These are phyloP conservation scores for Lypha dubia DNA, from an alignment of 2,888 invertebrate species.

Conservation along the genomic window DNA sequence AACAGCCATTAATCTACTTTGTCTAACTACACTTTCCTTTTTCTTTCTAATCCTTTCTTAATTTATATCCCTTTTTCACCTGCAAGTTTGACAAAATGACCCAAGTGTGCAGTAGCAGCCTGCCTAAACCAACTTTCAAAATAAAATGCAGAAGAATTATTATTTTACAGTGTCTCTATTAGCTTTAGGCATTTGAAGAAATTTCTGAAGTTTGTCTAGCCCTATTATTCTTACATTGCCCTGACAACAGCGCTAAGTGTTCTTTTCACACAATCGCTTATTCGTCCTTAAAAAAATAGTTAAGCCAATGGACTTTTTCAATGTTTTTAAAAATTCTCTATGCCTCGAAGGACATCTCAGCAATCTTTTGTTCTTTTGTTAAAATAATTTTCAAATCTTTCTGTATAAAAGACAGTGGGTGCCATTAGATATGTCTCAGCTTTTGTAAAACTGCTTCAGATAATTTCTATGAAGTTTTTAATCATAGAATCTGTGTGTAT, in stretches of 20 bases:
- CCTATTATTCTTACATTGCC: background rate
- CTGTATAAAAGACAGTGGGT: background rate
- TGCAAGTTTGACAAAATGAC: too few relatives aligned
- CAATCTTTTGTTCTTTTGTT: background rate
- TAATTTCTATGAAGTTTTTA: background rate
- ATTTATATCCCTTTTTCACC: too few relatives aligned
- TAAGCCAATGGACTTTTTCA: background rate
- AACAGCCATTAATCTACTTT: too few relatives aligned
- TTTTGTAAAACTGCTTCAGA: slow-evolving; percentile 22
- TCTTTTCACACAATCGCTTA: background rate
- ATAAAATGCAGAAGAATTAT: too few relatives aligned
- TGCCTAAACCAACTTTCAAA: too few relatives aligned
- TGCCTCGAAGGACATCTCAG: background rate
- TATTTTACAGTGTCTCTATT: too few relatives aligned
- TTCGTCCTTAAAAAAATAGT: background rate
- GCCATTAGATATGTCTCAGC: background rate
- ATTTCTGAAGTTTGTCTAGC: too few relatives aligned
- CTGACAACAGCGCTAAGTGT: slow-evolving; percentile 1
- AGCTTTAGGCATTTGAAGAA: too few relatives aligned
- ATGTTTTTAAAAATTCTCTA: background rate
- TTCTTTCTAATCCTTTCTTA: too few relatives aligned
- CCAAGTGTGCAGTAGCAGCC: too few relatives aligned
- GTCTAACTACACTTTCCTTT: too few relatives aligned
- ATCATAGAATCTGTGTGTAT: background rate
- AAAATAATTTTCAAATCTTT: background rate